Evolutionary conservation across 2,797 vertebrate species (phyloP).

Genomic region (Spheniscus humboldti): DNA sequence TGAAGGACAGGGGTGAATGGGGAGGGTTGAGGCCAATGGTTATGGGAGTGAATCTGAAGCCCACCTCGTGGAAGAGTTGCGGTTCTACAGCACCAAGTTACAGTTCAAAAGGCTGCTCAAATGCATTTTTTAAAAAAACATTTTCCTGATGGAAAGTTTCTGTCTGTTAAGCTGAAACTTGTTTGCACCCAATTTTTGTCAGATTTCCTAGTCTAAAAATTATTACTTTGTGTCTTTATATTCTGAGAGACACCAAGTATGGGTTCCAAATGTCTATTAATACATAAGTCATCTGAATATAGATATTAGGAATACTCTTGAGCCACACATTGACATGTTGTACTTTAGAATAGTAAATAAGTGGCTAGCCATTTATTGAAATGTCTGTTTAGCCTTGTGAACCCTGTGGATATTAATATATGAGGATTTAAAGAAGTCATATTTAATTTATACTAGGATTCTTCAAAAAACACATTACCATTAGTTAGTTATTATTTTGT

Average conservation of each 20-base stretch:
- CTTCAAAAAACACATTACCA: neutral
- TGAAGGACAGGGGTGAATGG: neutral
- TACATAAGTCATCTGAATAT: neutral
- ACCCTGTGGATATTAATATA: neutral
- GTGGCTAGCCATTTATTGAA: neutral
- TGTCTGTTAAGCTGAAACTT: neutral
- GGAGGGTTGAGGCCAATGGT: neutral
- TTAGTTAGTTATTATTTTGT: neutral
- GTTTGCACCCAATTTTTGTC: neutral
- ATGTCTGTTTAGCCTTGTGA: neutral
- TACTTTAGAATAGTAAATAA: neutral
- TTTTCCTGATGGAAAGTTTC: neutral
- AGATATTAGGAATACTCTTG: neutral
- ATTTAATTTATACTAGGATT: neutral
- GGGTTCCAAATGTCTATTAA: neutral
- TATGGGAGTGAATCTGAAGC: neutral
- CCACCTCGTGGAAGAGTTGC: neutral
- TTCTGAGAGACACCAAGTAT: neutral
- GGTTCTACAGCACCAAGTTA: neutral
- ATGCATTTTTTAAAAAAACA: accelerated
- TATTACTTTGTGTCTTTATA: neutral
- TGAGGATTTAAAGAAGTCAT: neutral
- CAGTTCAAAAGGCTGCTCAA: neutral
- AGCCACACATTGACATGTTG: neutral
- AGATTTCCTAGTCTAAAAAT: neutral